Evolutionary conservation across 2,797 vertebrate species (phyloP), one percentile per base, ranked within the genome.

Genomic region (Sebastes aleutianus): DNA sequence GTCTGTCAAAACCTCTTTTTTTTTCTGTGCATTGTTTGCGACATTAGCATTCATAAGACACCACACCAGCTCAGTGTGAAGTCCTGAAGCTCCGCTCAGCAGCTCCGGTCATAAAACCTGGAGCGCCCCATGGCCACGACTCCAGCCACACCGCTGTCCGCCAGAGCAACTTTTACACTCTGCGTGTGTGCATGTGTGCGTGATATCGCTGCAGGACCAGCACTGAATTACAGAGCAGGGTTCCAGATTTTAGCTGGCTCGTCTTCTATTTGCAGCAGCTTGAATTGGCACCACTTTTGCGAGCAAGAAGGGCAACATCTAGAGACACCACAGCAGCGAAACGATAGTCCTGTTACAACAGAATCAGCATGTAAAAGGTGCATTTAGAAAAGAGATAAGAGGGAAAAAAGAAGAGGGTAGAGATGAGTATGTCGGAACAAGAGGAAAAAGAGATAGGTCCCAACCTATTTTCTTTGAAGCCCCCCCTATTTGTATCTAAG

Each of bases 21-120:
- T 43, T 58, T 32, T 29, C 12, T 16, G 18, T 16, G 75, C 71
- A 59, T 81, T 56, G 66, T 76, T 74, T 84, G 73, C n/a, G 0
- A 6, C 36, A 70, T 79, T 76, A 74, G 53, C 56, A 84, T 84
- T 80, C 79, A 78, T 34, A 63, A 24, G n/a, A 34, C 70, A 47
- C 24, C 66, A 65, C 56, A 66, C 32, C 54, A 16, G 34, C 75
- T 80, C 72, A 39, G 75, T 56, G 74, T 91, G 76, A 86, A 63
- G 87, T 83, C 79, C 76, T 8, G 67, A 79, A 84, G 59, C 67
- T 9, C 80, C 20, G 62, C 78, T 85, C 80, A 84, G 82, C 75
- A 72, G 67, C 88, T 70, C 59, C 39, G 72, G 70, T 71, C 81
- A 79, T 81, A 85, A 85, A 85, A 81, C 85, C 85, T 71, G 74